Evolutionary conservation across 2,797 vertebrate species (phyloP).

Genomic region (Prunella strophiata): DNA sequence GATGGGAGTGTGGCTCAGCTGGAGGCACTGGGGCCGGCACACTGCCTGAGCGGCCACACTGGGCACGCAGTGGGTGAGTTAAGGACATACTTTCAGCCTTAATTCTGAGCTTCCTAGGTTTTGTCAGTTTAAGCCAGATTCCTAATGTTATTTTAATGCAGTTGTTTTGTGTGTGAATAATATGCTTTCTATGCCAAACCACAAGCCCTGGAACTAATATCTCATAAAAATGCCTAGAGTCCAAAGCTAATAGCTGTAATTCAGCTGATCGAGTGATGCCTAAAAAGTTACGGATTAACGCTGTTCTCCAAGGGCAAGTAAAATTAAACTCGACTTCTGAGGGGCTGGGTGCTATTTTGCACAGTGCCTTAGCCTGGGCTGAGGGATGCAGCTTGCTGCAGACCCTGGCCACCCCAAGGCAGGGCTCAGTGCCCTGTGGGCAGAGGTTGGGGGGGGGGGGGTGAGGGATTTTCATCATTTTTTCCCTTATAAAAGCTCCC

Average conservation of each 20-base stretch:
- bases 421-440: neutral
- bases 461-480: neutral
- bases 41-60: neutral
- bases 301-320: constrained; percentile 7
- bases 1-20: neutral
- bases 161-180: constrained; percentile 81
- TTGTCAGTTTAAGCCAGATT: constrained; percentile 74
- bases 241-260: constrained; percentile 77
- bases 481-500: neutral
- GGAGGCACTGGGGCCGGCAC: neutral
- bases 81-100: constrained; percentile 73
- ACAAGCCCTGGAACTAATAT: constrained; percentile 79
- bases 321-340: neutral
- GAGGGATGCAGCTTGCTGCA: neutral
- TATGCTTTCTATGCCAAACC: constrained; percentile 78
- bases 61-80: constrained; percentile 61
- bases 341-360: neutral
- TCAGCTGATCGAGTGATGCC: constrained; percentile 65
- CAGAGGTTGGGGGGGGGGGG: neutral
- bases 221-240: constrained; percentile 79
- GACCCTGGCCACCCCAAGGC: too few relatives aligned
- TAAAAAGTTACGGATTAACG: constrained; percentile 58
- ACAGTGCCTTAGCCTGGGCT: neutral
- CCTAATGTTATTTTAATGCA: constrained; percentile 79
- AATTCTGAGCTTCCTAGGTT: constrained; percentile 75